Percentiles rank a stretch among this genome's conserved stretches.
Conservation (phyloP, 1,140 invertebrate genomes). For the Doryteuthis pealeii region DNA sequence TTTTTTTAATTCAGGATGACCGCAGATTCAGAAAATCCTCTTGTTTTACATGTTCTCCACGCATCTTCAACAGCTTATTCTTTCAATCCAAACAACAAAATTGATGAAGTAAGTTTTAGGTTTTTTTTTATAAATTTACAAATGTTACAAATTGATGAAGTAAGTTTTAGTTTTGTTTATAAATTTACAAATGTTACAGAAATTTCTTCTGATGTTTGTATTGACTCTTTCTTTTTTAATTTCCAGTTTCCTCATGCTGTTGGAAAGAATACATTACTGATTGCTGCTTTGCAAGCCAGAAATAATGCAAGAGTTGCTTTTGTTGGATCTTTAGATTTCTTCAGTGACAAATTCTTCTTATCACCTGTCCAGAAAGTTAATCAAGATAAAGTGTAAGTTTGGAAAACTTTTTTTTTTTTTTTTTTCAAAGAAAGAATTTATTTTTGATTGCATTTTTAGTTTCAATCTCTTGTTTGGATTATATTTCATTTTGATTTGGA, state of each 20-base stretch:
- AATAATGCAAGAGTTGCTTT: slow-evolving; percentile 98
- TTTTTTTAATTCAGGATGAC: slow-evolving; percentile 72
- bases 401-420: not conserved
- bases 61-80: slow-evolving; percentile 94
- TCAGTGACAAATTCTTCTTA: slow-evolving; percentile 93
- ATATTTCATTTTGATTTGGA: no score
- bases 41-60: slow-evolving; percentile 88
- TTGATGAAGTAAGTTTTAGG: slow-evolving; percentile 72
- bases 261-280: slow-evolving; percentile 87
- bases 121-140: no score
- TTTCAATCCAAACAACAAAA: slow-evolving; percentile 81
- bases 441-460: no score
- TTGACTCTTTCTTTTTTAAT: slow-evolving; percentile 4
- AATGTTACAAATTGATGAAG: no score
- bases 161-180: no score
- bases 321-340: slow-evolving; percentile 95
- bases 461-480: no score
- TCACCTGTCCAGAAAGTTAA: slow-evolving; percentile 76
- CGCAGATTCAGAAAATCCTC: slow-evolving; percentile 87
- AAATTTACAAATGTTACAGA: no score
- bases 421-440: not conserved
- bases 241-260: slow-evolving; percentile 89
- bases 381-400: slow-evolving; percentile 62
- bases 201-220: no score
- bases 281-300: slow-evolving; percentile 94